A percentile compares a stretch with the other conserved stretches of the same genome.
These are phyloP conservation scores for Drosophila anceps DNA, from an alignment of 2,888 invertebrate species.

Conservation along the genomic window DNA sequence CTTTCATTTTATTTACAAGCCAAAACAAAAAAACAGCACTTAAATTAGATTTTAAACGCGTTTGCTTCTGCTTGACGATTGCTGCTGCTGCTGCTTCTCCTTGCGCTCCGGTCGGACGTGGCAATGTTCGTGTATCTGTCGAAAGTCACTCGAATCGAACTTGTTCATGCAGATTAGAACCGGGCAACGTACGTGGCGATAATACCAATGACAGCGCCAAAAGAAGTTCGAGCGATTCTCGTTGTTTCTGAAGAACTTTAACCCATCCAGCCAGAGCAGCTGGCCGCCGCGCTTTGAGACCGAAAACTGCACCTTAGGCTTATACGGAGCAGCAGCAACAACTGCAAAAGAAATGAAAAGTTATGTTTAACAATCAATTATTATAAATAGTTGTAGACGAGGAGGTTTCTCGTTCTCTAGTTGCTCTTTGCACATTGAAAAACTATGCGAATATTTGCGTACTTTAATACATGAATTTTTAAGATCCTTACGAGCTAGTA, in stretches of 20 bases:
- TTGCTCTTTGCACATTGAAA: slow-evolving; percentile 44
- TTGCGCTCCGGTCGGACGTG: slow-evolving; percentile 78
- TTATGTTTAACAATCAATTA: neutral
- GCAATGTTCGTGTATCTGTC: slow-evolving; percentile 84
- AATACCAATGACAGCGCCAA: slow-evolving; percentile 85
- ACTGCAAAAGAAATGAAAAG: slow-evolving; percentile 9
- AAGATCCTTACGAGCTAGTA: slow-evolving; percentile 54
- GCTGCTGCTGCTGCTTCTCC: slow-evolving; percentile 37
- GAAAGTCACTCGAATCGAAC: slow-evolving; percentile 82
- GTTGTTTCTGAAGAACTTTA: slow-evolving; percentile 85
- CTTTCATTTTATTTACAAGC: slow-evolving; percentile 57
- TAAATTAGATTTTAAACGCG: slow-evolving; percentile 60
- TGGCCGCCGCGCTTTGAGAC: slow-evolving; percentile 84
- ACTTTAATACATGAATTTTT: slow-evolving; percentile 59
- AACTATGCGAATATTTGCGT: slow-evolving; percentile 51
- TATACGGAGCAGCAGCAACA: slow-evolving; percentile 16
- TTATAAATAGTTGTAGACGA: neutral
- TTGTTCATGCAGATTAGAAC: slow-evolving; percentile 85
- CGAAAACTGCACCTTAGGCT: slow-evolving; percentile 84
- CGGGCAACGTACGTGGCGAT: slow-evolving; percentile 84
- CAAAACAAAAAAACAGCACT: slow-evolving; percentile 33
- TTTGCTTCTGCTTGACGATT: neutral
- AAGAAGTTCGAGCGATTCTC: slow-evolving; percentile 84
- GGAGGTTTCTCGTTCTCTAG: neutral
- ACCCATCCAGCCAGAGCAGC: slow-evolving; percentile 83